These are phyloP conservation scores for Anguilla rostrata DNA, from an alignment of 2,113 vertebrate species.

Conservation along the genomic window DNA sequence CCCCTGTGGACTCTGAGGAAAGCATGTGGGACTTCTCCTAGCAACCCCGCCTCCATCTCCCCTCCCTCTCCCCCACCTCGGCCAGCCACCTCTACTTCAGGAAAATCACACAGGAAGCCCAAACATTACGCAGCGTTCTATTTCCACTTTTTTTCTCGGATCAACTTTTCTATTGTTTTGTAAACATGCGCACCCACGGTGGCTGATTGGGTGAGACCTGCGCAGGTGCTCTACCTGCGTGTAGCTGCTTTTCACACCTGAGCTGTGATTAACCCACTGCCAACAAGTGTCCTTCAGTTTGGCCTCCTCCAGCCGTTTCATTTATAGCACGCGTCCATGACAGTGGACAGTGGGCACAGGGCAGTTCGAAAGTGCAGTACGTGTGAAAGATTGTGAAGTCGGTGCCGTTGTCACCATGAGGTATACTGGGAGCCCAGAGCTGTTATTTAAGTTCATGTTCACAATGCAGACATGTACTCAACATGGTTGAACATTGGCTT, in stretches of 20 bases:
- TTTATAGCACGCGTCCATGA: neutral
- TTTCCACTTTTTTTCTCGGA: constrained; percentile 41
- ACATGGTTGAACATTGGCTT: too few species aligned
- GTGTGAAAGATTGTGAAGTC: neutral
- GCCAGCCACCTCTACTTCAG: constrained; percentile 49
- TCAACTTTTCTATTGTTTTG: constrained; percentile 36
- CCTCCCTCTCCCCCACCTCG: neutral
- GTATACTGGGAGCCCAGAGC: neutral
- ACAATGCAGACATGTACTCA: neutral
- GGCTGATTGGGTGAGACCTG: constrained; percentile 24
- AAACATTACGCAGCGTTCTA: constrained; percentile 25
- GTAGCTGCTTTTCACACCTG: neutral
- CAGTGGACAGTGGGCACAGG: neutral
- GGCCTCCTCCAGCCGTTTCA: neutral
- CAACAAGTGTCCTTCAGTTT: neutral
- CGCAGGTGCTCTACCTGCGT: constrained; percentile 43
- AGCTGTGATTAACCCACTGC: neutral
- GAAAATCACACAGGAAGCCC: constrained; percentile 59
- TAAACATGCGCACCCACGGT: neutral
- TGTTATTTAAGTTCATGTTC: neutral
- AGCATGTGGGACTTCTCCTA: constrained; percentile 70
- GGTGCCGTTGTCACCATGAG: neutral
- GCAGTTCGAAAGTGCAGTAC: neutral
- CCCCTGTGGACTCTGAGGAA: constrained; percentile 47
- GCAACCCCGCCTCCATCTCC: constrained; percentile 23